phyloP scores from a whole-genome alignment of 2,888 invertebrate genomes.

The Ophioninae sp. region DNA sequence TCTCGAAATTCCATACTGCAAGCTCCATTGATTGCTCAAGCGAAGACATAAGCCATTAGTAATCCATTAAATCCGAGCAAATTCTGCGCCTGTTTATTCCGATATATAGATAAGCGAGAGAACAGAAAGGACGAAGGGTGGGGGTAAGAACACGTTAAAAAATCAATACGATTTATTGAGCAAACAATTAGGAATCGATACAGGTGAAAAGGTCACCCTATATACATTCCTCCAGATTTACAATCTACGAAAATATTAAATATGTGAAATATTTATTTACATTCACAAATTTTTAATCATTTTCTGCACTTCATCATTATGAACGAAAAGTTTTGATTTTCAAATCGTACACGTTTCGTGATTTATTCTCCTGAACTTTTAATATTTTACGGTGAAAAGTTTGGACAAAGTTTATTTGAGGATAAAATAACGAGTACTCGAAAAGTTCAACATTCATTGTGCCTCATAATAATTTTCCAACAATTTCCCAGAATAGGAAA shows the following conservation, averaged over 20 bases:
- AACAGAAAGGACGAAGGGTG: not conserved
- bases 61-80: not conserved
- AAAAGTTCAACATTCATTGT: not conserved
- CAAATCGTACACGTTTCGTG: not conserved
- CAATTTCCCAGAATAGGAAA: not conserved
- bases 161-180: not conserved
- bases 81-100: not conserved
- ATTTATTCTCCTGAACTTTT: not conserved
- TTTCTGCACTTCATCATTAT: not conserved
- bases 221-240: not conserved
- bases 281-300: not conserved
- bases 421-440: not conserved
- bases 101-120: not conserved
- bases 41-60: not conserved
- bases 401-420: not conserved
- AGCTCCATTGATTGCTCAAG: not conserved
- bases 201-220: not conserved
- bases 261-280: not conserved
- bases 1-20: not conserved
- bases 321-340: not conserved
- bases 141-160: not conserved
- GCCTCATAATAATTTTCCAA: not conserved
- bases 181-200: not conserved
- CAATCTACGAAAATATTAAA: conserved; percentile 1
- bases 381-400: not conserved